Base-by-base conservation (phyloP, 2,113 vertebrate genomes). In the Barbus barbus region DNA sequence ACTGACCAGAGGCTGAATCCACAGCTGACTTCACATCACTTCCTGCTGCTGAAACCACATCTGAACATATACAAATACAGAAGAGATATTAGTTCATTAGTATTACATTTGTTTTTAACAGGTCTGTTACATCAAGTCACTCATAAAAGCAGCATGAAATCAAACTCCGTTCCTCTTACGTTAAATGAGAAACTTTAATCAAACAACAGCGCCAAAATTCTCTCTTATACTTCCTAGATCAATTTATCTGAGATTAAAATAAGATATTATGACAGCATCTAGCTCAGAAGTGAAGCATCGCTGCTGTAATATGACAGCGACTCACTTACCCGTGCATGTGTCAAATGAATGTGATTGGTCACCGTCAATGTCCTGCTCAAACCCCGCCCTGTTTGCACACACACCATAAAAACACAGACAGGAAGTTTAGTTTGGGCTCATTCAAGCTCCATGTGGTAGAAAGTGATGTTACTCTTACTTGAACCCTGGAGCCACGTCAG, bases 381-480 rank as follows among this genome's bases (percentile, higher is more conserved):
- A 91, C 4, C 90, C 91, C 5, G 81, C 76, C 84, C 94, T 95
- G 86, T 13, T 48, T 16, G 36, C 28, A 46, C 76, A 79, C 83
- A 78, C 83, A 83, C 18, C 28, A 41, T 9, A 41, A 8, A 41
- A 1, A 41, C 31, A 56, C 31, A 82, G 4, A 28, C n/a, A 75
- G 46, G 18, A 1, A 7, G n/a, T 12, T 44, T 9, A 56, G 2
- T 51, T 26, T 26, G 12, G 4, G 18, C 33, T 56, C n/a, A n/a
- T n/a, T n/a, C n/a, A n/a, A n/a, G n/a, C n/a, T n/a, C n/a, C n/a
- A n/a, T n/a, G n/a, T n/a, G n/a, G n/a, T n/a, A n/a, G n/a, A n/a
- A n/a, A n/a, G n/a, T n/a, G n/a, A n/a, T n/a, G n/a, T n/a, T n/a
- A 83, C 31, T 24, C 90, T 93, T 87, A 95, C 95, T 93, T 90